These are phyloP conservation scores for Tetragonula clypearis DNA, from an alignment of 1,140 invertebrate species.

Conservation along the genomic window DNA sequence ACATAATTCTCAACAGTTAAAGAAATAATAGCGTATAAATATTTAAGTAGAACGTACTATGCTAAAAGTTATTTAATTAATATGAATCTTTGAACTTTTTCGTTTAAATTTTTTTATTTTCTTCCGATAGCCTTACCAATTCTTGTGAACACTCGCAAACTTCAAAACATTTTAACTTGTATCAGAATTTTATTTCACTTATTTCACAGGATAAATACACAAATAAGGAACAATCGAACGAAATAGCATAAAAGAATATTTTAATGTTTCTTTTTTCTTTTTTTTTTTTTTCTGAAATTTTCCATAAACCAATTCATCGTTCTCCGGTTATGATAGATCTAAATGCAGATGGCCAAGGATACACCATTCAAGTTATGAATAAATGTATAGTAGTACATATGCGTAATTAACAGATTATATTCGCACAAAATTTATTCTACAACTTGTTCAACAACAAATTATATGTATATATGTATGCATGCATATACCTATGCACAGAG, in stretches of 20 bases:
- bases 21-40: no score
- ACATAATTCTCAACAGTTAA: no score
- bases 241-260: not conserved
- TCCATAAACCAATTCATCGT: not conserved
- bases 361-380: not conserved
- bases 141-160: no score
- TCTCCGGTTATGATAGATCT: not conserved
- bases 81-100: no score
- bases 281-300: not conserved
- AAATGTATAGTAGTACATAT: slow-evolving; percentile 21
- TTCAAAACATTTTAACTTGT: not conserved
- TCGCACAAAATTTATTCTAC: slow-evolving; percentile 29
- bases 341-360: not conserved
- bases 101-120: no score
- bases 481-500: slow-evolving; percentile 29
- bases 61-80: no score
- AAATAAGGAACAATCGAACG: not conserved
- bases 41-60: no score
- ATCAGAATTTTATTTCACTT: slow-evolving; percentile 12
- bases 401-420: slow-evolving; percentile 26
- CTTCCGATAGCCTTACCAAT: no score
- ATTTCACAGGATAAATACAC: slow-evolving; percentile 2
- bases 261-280: not conserved
- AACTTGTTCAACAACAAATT: slow-evolving; percentile 38
- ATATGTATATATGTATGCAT: slow-evolving; percentile 26